Conservation (phyloP, 1,140 invertebrate genomes). For the Philotrypesis tridentata region DNA sequence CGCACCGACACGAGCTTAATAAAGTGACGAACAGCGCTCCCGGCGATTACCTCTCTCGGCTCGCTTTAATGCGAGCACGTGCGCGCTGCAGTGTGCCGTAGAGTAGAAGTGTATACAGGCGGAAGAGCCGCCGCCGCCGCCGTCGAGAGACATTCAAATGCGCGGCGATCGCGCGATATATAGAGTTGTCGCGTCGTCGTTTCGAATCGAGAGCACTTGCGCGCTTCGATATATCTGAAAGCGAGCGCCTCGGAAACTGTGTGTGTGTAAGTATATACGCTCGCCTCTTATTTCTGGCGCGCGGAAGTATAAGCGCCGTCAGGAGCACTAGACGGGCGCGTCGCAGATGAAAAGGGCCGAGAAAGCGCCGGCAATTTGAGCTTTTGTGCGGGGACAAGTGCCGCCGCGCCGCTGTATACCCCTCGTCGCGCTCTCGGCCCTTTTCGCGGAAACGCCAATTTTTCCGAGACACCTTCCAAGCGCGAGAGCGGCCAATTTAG, state of each 20-base stretch:
- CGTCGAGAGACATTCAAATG: too few species aligned
- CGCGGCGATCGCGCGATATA: background rate
- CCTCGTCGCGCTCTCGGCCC: background rate
- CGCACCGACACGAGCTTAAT: background rate
- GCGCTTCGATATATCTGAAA: too few species aligned
- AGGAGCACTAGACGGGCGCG: background rate
- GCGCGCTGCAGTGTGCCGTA: too few species aligned
- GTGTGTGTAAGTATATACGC: too few species aligned
- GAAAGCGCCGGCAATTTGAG: slow-evolving; percentile 15
- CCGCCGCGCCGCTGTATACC: too few species aligned
- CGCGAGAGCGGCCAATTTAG: background rate
- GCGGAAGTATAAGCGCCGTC: background rate
- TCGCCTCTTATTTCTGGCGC: too few species aligned
- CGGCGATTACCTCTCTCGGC: background rate
- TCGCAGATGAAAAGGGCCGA: background rate
- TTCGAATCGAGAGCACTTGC: too few species aligned
- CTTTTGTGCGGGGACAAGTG: slow-evolving; percentile 11
- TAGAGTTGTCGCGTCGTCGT: too few species aligned
- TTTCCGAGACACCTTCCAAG: slow-evolving; percentile 20
- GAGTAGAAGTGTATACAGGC: too few species aligned
- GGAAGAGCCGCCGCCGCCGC: too few species aligned
- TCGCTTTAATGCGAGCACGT: background rate
- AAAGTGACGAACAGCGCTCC: background rate
- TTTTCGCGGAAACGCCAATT: slow-evolving; percentile 15
- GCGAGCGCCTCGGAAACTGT: too few species aligned